Conservation (phyloP, 2,888 invertebrate genomes). For the Drosophila kambysellisi region DNA sequence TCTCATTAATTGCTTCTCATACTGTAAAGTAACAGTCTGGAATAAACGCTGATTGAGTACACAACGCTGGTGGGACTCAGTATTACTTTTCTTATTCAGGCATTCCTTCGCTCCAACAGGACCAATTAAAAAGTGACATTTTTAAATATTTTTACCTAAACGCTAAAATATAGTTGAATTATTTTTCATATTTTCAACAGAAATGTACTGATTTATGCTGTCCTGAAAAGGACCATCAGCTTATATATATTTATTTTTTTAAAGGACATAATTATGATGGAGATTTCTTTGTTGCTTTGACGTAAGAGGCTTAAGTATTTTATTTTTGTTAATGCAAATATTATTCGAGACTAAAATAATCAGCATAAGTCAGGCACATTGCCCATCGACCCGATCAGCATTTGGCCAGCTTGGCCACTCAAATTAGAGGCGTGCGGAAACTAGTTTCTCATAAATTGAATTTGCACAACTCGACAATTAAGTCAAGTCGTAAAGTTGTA, state of each 20-base stretch:
- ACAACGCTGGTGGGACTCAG: too few species aligned
- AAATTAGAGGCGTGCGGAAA: conserved; percentile 70
- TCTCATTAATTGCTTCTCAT: too few species aligned
- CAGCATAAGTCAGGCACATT: conserved; percentile 11
- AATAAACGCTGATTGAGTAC: too few species aligned
- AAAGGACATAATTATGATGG: neutral
- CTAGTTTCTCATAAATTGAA: conserved; percentile 72
- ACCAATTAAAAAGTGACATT: too few species aligned
- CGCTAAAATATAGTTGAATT: neutral
- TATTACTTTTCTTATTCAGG: too few species aligned
- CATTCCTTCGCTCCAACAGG: too few species aligned
- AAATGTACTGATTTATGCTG: neutral
- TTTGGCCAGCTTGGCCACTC: conserved; percentile 42
- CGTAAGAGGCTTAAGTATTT: neutral
- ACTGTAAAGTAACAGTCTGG: too few species aligned
- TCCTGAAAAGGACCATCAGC: neutral
- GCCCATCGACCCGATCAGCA: conserved; percentile 21
- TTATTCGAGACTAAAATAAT: neutral
- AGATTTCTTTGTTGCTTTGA: neutral
- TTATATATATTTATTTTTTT: neutral
- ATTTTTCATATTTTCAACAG: neutral
- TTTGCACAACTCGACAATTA: conserved; percentile 69
- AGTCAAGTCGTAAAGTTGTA: conserved; percentile 67
- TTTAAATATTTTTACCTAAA: neutral
- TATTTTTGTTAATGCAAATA: neutral